A percentile compares a stretch with the other conserved stretches of the same genome.
These are phyloP conservation scores for Phaethon lepturus DNA, from an alignment of 2,113 vertebrate genomes.

Conservation along the genomic window DNA sequence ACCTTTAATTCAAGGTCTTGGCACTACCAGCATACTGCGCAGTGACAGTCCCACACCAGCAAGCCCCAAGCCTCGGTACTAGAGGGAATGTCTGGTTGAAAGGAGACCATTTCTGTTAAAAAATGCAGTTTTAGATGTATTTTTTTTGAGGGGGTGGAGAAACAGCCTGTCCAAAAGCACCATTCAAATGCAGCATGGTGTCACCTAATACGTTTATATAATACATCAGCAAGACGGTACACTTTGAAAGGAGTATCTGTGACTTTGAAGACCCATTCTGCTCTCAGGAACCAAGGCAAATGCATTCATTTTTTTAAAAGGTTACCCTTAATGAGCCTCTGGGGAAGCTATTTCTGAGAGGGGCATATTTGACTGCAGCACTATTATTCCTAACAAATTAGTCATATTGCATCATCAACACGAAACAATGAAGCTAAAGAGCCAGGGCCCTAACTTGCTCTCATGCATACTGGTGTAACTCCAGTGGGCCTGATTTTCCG, in stretches of 20 bases:
- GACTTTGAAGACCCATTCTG: background rate
- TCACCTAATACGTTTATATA: background rate
- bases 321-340: background rate
- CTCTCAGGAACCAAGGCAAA: background rate
- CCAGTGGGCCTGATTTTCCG: background rate
- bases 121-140: background rate
- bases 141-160: background rate
- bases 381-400: constrained; percentile 10
- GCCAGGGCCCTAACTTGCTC: background rate
- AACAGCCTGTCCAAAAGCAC: background rate
- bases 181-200: background rate
- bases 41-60: background rate
- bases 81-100: background rate
- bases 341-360: background rate
- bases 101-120: background rate
- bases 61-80: background rate
- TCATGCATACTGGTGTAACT: background rate
- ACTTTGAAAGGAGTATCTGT: background rate
- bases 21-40: background rate
- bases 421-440: background rate
- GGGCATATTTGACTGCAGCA: background rate
- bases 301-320: background rate
- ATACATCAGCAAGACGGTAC: background rate
- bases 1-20: background rate
- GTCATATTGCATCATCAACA: constrained; percentile 28